phyloP scores from a whole-genome alignment of 2,888 invertebrate genomes.

The Lepidocyrtinus sp. region DNA sequence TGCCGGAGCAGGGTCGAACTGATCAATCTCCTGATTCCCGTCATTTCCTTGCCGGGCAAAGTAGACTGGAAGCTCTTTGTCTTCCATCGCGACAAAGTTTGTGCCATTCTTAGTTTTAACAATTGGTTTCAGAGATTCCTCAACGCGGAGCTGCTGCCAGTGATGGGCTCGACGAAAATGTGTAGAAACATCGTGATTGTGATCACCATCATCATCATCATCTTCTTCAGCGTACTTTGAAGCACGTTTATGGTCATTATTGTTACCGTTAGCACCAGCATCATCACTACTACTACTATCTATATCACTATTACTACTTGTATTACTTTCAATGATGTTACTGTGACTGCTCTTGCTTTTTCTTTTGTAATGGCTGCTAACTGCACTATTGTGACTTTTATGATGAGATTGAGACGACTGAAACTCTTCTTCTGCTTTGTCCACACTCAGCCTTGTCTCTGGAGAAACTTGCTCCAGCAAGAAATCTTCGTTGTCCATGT shows the following conservation, averaged over 20 bases:
- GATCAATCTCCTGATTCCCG: slow-evolving; percentile 42
- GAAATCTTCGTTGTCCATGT: slow-evolving; percentile 21
- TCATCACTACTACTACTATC: slow-evolving; percentile 28
- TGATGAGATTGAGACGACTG: slow-evolving; percentile 17
- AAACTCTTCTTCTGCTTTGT: slow-evolving; percentile 12
- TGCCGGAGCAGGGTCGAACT: slow-evolving; percentile 23
- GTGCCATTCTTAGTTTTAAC: slow-evolving; percentile 11
- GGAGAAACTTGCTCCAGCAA: slow-evolving; percentile 5
- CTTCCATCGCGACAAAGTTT: slow-evolving; percentile 17
- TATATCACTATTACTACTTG: slow-evolving; percentile 20
- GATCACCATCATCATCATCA: slow-evolving; percentile 12
- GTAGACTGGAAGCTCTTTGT: slow-evolving; percentile 45
- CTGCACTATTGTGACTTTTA: slow-evolving; percentile 34
- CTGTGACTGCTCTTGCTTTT: slow-evolving; percentile 29
- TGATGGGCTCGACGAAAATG: slow-evolving; percentile 4
- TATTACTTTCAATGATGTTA: not conserved
- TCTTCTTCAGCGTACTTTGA: not conserved
- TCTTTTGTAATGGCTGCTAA: slow-evolving; percentile 35
- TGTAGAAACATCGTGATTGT: not conserved
- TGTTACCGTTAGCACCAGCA: slow-evolving; percentile 27
- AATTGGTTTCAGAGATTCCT: too few species aligned
- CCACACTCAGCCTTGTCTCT: slow-evolving; percentile 7
- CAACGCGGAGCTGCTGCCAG: slow-evolving; percentile 2
- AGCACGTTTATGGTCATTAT: not conserved
- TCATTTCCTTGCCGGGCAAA: slow-evolving; percentile 55